Percentiles rank a stretch among this genome's conserved stretches.
Conservation (phyloP, 2,113 vertebrate species). For the Pomatostomus ruficeps region DNA sequence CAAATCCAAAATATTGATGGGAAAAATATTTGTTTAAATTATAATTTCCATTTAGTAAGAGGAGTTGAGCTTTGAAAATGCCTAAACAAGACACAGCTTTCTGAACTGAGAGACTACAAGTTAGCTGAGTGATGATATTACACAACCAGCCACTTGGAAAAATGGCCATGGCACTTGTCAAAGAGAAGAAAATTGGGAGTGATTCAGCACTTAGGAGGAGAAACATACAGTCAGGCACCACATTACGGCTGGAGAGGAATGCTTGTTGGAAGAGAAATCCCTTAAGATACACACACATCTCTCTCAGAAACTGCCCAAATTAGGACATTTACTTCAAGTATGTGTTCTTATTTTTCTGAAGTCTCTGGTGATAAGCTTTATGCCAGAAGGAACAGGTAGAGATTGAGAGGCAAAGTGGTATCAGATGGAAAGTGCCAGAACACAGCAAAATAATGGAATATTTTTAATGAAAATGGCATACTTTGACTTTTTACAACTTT, state of each 20-base stretch:
- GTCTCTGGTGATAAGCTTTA: background rate
- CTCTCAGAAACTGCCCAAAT: background rate
- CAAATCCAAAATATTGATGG: background rate
- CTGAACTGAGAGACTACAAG: background rate
- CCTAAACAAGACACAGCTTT: background rate
- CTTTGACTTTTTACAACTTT: background rate
- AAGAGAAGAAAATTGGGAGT: background rate
- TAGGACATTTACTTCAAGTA: background rate
- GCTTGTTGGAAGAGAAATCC: background rate
- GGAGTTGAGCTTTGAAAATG: background rate
- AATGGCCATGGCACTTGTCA: background rate
- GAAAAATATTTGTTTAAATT: background rate
- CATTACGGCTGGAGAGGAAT: rapidly evolving
- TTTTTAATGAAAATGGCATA: background rate
- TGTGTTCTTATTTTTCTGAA: background rate
- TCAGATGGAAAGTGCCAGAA: background rate
- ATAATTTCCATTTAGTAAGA: background rate
- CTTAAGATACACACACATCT: background rate
- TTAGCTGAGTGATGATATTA: background rate
- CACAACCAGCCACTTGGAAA: background rate
- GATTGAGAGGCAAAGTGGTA: background rate
- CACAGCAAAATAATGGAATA: background rate
- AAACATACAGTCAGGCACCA: background rate
- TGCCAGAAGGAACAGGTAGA: background rate
- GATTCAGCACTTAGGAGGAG: background rate